Base-by-base conservation (phyloP, 1,140 invertebrate species). In the Galendromus occidentalis region DNA sequence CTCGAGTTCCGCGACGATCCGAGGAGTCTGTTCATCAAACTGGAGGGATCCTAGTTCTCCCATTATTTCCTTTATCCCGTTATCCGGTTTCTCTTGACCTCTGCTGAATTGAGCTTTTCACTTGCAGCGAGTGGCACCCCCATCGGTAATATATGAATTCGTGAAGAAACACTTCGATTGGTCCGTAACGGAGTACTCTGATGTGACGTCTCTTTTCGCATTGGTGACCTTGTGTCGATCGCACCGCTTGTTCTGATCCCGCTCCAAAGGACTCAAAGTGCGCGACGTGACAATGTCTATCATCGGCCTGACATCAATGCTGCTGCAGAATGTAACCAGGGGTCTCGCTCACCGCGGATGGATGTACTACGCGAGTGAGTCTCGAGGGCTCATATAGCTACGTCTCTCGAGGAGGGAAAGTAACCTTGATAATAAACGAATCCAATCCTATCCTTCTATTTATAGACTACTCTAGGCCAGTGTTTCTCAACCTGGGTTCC, bases 121-220 rank as follows among this genome's bases (percentile, higher is more conserved):
- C 9, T 28, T 6, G 33, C 20, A 59, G 51, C n/a, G n/a, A n/a
- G n/a, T n/a, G n/a, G n/a, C 51, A 29, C n/a, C 51, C 2, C 51
- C n/a, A 17, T 59, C 51, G 51, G 51, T 59, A 22, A 59, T 22
- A 2, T 59, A 18, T 33, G n/a, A 59, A 4, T 59, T 59, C 51
- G 51, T 59, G 51, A 59, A 59, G 51, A 59, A 59, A 59, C 51
- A 59, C 4, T 59, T 59, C 22, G 51, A 59, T 22, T 59, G 51
- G 51, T 59, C 51, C 2, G 25, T 59, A 33, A 59, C 51, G 1
- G 25, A 59, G 33, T 59, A 59, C 22, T 59, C 51, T 1, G 33
- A 59, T 59, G 51, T 59, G 51, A 59, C 51, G 25, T 59, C 51
- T 2, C 33, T 59, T 17, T 59, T 59, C 22, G 51, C 51, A 1